Evolutionary conservation across 30 jellyfish, hydroid and myxozoan genomes (phyloP).

Genomic region (Mastigias papua): DNA sequence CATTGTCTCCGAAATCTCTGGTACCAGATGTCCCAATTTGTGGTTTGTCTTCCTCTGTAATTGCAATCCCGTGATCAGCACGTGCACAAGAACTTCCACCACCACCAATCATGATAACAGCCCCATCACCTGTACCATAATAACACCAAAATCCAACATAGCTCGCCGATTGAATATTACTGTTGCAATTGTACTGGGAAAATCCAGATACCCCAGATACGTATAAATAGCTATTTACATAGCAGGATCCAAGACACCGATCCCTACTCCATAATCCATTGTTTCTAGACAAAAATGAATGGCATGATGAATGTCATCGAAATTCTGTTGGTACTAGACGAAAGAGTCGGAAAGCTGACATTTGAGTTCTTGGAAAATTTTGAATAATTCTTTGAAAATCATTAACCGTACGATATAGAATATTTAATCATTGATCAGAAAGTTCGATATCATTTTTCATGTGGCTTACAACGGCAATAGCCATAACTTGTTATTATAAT

Average conservation of each 20-base stretch:
- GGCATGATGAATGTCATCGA: too few species aligned
- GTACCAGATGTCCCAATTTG: background rate
- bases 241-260: constrained; percentile 12
- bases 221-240: background rate
- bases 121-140: constrained; percentile 26
- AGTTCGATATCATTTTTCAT: too few species aligned
- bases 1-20: constrained; percentile 6
- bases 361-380: background rate
- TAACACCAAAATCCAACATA: constrained; percentile 31
- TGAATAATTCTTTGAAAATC: background rate
- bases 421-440: background rate
- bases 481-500: too few species aligned
- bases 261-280: constrained; percentile 9
- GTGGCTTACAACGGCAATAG: too few species aligned
- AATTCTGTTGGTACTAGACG: too few species aligned
- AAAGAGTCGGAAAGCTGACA: background rate
- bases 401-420: too few species aligned
- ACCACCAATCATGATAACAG: constrained; percentile 43
- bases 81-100: constrained; percentile 38
- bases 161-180: background rate
- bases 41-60: constrained; percentile 22
- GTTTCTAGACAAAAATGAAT: too few species aligned
- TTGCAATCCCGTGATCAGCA: constrained; percentile 40
- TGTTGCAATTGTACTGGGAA: constrained; percentile 21
- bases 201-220: constrained; percentile 41